A percentile compares a stretch with the other conserved stretches of the same genome.
These are phyloP conservation scores for Loriculus beryllinus DNA, from an alignment of 2,797 vertebrate genomes.

Conservation along the genomic window DNA sequence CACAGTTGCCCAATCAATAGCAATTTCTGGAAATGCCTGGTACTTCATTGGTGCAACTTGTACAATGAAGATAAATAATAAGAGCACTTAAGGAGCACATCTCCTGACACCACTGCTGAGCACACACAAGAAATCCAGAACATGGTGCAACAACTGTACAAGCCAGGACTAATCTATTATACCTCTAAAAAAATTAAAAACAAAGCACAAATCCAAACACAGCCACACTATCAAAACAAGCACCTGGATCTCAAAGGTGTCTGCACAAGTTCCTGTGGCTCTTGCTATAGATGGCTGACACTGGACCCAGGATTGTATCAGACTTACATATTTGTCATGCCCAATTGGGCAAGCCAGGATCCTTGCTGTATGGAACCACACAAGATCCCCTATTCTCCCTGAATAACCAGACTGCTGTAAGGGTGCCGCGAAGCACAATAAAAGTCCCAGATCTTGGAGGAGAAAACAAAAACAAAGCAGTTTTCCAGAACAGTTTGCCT, in stretches of 20 bases:
- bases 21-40: slow-evolving; percentile 79
- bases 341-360: background rate
- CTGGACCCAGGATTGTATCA: background rate
- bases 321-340: background rate
- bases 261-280: background rate
- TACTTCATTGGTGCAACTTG: slow-evolving; percentile 75
- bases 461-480: background rate
- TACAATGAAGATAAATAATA: slow-evolving; percentile 74
- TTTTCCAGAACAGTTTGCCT: background rate
- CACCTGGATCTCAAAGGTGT: background rate
- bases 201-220: background rate
- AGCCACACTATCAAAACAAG: background rate
- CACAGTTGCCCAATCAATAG: slow-evolving; percentile 74
- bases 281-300: background rate
- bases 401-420: background rate
- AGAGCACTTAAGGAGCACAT: slow-evolving; percentile 61
- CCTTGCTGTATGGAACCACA: background rate
- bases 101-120: slow-evolving; percentile 66
- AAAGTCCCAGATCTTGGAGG: background rate
- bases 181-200: background rate
- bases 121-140: slow-evolving; percentile 11
- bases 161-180: background rate
- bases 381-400: background rate
- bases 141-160: background rate
- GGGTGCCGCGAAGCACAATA: background rate